Conservation (phyloP, 2,797 vertebrate species). For the Macroramphosus scolopax region DNA sequence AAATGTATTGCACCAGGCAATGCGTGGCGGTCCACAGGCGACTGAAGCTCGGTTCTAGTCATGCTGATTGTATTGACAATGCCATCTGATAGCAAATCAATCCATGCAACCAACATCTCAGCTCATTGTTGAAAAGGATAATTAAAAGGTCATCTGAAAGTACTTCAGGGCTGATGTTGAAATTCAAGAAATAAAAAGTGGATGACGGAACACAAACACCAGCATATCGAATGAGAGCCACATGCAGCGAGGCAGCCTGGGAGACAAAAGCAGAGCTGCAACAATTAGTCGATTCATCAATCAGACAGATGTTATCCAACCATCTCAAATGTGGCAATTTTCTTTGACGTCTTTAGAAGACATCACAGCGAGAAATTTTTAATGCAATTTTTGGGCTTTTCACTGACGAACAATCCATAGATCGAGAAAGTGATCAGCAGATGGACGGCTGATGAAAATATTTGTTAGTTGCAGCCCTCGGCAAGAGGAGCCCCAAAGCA, state of each 20-base stretch:
- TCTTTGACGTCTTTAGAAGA: too few relatives aligned
- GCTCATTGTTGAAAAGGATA: slow-evolving; percentile 5
- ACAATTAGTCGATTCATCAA: neutral
- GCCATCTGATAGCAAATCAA: slow-evolving; percentile 30
- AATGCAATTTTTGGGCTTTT: too few relatives aligned
- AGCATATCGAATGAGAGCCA: slow-evolving; percentile 25
- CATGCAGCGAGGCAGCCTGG: slow-evolving; percentile 30
- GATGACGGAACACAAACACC: slow-evolving; percentile 22
- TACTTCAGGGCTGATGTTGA: slow-evolving; percentile 4
- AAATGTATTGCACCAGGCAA: neutral
- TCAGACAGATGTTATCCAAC: too few relatives aligned
- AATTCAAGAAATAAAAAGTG: slow-evolving; percentile 21
- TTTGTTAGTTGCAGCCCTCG: neutral
- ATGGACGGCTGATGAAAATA: neutral
- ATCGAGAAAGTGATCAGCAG: too few relatives aligned
- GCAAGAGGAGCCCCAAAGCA: slow-evolving; percentile 7
- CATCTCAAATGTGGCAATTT: too few relatives aligned
- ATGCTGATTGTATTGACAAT: slow-evolving; percentile 26
- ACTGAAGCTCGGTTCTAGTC: slow-evolving; percentile 1
- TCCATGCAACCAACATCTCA: slow-evolving; percentile 17
- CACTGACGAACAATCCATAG: too few relatives aligned
- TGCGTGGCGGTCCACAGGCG: neutral
- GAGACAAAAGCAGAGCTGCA: neutral
- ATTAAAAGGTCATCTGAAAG: slow-evolving; percentile 3
- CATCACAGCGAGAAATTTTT: too few relatives aligned